Evolutionary conservation across 37 sponge, comb jelly and placozoan species (phyloP).

Genomic region (Diacarnus erythraeanus): DNA sequence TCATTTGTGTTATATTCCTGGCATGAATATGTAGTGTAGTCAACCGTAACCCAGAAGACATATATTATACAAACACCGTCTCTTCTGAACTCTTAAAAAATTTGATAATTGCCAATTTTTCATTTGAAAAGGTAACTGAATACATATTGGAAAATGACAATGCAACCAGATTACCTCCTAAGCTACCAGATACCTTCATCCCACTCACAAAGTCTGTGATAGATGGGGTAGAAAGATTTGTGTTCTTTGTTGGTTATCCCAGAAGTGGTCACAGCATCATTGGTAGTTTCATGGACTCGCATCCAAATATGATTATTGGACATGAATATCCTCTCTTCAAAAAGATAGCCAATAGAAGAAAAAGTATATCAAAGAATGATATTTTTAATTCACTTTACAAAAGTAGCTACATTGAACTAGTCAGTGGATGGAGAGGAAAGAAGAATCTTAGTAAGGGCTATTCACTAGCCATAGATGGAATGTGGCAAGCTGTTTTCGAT

Average conservation of each 20-base stretch:
- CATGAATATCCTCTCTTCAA: constrained; percentile 47
- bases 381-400: background rate
- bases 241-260: constrained; percentile 56
- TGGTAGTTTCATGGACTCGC: constrained; percentile 53
- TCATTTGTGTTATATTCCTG: too few species aligned
- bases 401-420: background rate
- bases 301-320: constrained; percentile 55
- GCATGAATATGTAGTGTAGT: too few species aligned
- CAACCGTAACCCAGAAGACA: too few species aligned
- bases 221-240: constrained; percentile 31
- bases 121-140: too few species aligned
- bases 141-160: too few species aligned
- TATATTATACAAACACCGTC: too few species aligned
- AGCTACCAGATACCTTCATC: background rate
- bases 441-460: background rate
- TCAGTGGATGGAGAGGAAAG: background rate
- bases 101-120: too few species aligned
- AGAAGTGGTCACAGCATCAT: constrained; percentile 70
- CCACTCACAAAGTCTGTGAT: constrained; percentile 4
- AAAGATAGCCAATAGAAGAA: too few species aligned
- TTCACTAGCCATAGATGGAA: background rate
- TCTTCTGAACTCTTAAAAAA: too few species aligned
- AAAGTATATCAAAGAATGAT: background rate
- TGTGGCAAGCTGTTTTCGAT: background rate
- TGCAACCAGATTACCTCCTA: too few species aligned